Percentiles rank a stretch among this genome's conserved stretches.
phyloP scores from a whole-genome alignment of 2,797 vertebrate genomes.

The Epinephelus coioides region DNA sequence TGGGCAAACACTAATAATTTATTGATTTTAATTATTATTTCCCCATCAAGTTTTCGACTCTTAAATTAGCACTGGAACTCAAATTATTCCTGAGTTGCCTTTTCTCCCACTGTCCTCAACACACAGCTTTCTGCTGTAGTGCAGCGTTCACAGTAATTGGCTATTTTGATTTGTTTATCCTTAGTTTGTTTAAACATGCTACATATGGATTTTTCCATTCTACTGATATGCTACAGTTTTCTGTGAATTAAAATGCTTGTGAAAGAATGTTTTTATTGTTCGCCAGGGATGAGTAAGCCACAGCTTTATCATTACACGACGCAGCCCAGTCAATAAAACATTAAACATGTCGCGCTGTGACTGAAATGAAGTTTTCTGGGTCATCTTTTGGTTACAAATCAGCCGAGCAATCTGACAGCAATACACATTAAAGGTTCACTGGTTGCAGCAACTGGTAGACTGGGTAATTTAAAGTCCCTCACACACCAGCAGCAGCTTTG shows the following conservation, averaged over 20 bases:
- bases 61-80: conserved; percentile 22
- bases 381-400: conserved; percentile 49
- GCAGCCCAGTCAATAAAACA: conserved; percentile 42
- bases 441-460: conserved; percentile 29
- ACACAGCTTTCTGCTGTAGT: conserved; percentile 17
- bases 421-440: conserved; percentile 18
- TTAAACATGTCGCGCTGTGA: conserved; percentile 30
- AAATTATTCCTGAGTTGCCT: conserved; percentile 48
- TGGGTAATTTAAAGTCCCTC: conserved; percentile 16
- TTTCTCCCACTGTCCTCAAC: conserved; percentile 24
- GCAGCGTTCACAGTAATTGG: conserved; percentile 29
- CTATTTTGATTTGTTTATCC: conserved; percentile 34
- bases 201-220: conserved; percentile 31
- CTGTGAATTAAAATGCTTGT: conserved; percentile 3
- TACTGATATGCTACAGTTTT: conserved; percentile 19
- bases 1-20: conserved; percentile 23
- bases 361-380: conserved; percentile 37
- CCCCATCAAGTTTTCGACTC: conserved; percentile 3
- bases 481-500: conserved; percentile 27
- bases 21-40: conserved; percentile 14
- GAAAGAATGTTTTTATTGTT: conserved; percentile 30
- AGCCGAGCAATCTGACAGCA: conserved; percentile 27
- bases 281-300: conserved; percentile 13
- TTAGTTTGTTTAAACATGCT: conserved; percentile 31
- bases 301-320: conserved; percentile 20